A percentile compares a stretch with the other conserved stretches of the same genome.
Conservation (phyloP, 2,888 invertebrate genomes). For the Magallana nippona region DNA sequence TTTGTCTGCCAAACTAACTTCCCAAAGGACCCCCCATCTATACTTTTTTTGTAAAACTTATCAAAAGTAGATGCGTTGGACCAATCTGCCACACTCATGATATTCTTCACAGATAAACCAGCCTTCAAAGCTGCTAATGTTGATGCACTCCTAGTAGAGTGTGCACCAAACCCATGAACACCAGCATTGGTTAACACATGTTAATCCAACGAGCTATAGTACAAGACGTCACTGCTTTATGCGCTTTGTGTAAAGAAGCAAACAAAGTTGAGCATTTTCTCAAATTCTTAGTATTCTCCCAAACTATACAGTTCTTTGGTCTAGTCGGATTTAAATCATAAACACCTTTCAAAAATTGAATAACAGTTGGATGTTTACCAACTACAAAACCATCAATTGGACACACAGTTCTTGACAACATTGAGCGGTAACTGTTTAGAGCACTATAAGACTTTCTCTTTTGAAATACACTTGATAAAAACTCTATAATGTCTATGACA, state of each 20-base stretch:
- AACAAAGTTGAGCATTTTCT: background rate
- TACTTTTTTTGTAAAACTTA: background rate
- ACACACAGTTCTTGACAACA: conserved; percentile 12
- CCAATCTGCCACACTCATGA: background rate
- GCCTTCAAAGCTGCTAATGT: conserved; percentile 7
- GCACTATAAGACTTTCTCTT: conserved; percentile 43
- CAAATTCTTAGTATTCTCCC: background rate
- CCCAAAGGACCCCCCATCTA: background rate
- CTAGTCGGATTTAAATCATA: conserved; percentile 8
- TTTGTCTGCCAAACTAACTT: conserved; percentile 4
- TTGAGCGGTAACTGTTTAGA: conserved; percentile 33
- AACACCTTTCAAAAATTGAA: conserved; percentile 25
- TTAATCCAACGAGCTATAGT: conserved; percentile 18
- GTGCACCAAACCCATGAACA: conserved; percentile 15
- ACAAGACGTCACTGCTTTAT: conserved; percentile 6
- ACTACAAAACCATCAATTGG: background rate
- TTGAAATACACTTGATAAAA: conserved; percentile 29
- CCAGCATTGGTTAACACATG: conserved; percentile 19
- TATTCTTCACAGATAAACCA: conserved; percentile 12
- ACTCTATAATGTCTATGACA: conserved; percentile 19
- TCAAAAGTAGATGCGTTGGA: conserved; percentile 1
- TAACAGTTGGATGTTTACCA: background rate
- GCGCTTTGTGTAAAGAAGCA: background rate
- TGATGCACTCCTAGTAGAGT: conserved; percentile 5
- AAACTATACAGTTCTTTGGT: conserved; percentile 5